Evolutionary conservation across 2,113 vertebrate genomes (phyloP), one percentile per base, ranked within the genome.

Genomic region (Empidonax alnorum): DNA sequence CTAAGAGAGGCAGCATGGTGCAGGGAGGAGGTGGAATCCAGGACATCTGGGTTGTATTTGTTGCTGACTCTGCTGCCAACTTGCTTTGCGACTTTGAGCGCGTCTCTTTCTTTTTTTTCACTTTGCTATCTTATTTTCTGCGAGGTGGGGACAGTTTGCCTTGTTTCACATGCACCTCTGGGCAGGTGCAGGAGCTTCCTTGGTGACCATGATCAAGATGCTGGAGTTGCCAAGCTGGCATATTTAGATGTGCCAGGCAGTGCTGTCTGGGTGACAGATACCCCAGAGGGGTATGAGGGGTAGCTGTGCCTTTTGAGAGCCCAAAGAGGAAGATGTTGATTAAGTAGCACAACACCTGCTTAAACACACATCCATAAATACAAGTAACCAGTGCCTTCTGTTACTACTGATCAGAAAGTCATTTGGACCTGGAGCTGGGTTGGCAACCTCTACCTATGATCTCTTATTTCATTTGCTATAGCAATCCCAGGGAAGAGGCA

Each of bases 31-130:
- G 79, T 89, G 73, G 90, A 94, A 81, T 92, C 90, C 93, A 92
- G 80, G 58, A 93, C 94, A 97, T 96, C 95, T 95, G 90, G 90
- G 21, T 66, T 91, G 49, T 55, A 89, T 95, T 96, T 96, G 79
- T 56, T 81, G 56, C 83, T 61, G 83, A 28, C n/a, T 93, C 44
- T 87, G 69, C 80, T 90, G 94, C 88, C 86, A 96, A 5, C 41
- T 91, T 68, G 37, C 88, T 93, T 61, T 87, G 61, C 75, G 94
- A 94, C 76, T 92, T 91, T 35, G 37, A 37, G 76, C 46, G 39
- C 84, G 52, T 59, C n/a, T 63, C 19, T 4, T 37, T 53, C 86
- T 59, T 80, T 84, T 10, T 59, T 80, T 84, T 10, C 9, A 4
- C 69, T 87, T 72, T 53, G 28, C 80, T 93, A 1, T 83, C 47